These are phyloP conservation scores for Montipora foliosa DNA, from an alignment of 64 coral and sea anemone species.

Conservation along the genomic window DNA sequence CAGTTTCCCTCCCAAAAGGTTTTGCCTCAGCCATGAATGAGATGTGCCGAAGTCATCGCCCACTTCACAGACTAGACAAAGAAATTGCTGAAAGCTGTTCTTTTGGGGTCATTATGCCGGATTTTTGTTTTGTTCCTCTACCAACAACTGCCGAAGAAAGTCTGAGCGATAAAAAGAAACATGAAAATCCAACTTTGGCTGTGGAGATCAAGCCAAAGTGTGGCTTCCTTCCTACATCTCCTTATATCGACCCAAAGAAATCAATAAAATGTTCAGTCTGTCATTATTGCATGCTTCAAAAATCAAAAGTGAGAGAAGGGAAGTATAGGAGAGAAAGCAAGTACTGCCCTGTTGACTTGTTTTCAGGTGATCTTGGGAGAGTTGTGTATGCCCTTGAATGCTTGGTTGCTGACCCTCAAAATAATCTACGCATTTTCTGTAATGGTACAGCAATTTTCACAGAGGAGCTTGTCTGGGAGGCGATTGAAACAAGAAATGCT, in stretches of 20 bases:
- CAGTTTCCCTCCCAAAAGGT: conserved; percentile 44
- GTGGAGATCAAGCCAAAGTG: conserved; percentile 95
- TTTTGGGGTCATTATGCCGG: conserved; percentile 77
- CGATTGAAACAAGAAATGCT: background rate
- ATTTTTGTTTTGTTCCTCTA: conserved; percentile 73
- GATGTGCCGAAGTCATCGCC: conserved; percentile 48
- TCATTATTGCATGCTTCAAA: conserved; percentile 89
- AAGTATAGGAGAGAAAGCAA: conserved; percentile 77
- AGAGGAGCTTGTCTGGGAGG: conserved; percentile 63
- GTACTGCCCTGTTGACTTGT: conserved; percentile 87
- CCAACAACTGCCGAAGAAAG: background rate
- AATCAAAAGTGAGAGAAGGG: conserved; percentile 78
- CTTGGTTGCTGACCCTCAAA: conserved; percentile 81
- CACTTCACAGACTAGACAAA: conserved; percentile 70
- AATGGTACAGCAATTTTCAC: conserved; percentile 76
- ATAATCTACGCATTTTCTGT: conserved; percentile 87
- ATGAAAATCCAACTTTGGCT: conserved; percentile 69
- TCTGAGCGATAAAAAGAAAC: background rate
- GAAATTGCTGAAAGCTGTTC: conserved; percentile 47
- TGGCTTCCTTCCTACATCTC: conserved; percentile 79
- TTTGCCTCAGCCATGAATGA: conserved; percentile 64
- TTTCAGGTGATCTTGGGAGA: conserved; percentile 64
- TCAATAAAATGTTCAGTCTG: conserved; percentile 56
- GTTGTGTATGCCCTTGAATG: conserved; percentile 76
- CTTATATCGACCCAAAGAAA: conserved; percentile 44